Base-by-base conservation (phyloP, 1,140 invertebrate genomes). In the Yoshiicerus persimilis region DNA sequence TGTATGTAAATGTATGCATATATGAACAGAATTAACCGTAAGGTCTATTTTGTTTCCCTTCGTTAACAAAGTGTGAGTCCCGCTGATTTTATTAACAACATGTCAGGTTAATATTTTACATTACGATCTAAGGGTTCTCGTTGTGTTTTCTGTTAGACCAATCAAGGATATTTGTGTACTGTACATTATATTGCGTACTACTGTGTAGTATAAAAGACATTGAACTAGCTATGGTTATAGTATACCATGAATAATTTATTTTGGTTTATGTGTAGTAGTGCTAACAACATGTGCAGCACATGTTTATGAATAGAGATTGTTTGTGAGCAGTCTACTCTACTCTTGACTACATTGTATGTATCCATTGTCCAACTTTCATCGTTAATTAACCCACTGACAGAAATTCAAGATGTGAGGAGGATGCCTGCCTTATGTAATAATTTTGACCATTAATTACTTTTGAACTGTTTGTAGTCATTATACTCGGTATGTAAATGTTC, bases 71-170 rank as follows among this genome's bases (percentile, higher is more conserved):
- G 83, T 84, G 83, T 84, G 83, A 84, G 38, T 84, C 85, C 85
- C 64, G 85, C 85, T 86, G 85, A 86, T 62, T 86, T 86, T 86
- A 86, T 86, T 86, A 86, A 86, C 85, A 86, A 66, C 85, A 32
- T 56, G 85, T 70, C 85, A 86, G 5, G 47, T 86, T 32, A 62
- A 80, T 80, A 80, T 80, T 80, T 80, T 80, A n/a, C n/a, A n/a
- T n/a, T n/a, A n/a, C n/a, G n/a, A n/a, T n/a, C n/a, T n/a, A n/a
- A n/a, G n/a, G n/a, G n/a, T n/a, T n/a, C n/a, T n/a, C n/a, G n/a
- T n/a, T n/a, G n/a, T n/a, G n/a, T n/a, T n/a, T n/a, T n/a, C n/a
- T n/a, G n/a, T n/a, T n/a, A n/a, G n/a, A n/a, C n/a, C n/a, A n/a
- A n/a, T n/a, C n/a, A n/a, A n/a, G n/a, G n/a, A n/a, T n/a, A n/a